Evolutionary conservation across 2,113 vertebrate species (phyloP).

Genomic region (Phocoena sinus): DNA sequence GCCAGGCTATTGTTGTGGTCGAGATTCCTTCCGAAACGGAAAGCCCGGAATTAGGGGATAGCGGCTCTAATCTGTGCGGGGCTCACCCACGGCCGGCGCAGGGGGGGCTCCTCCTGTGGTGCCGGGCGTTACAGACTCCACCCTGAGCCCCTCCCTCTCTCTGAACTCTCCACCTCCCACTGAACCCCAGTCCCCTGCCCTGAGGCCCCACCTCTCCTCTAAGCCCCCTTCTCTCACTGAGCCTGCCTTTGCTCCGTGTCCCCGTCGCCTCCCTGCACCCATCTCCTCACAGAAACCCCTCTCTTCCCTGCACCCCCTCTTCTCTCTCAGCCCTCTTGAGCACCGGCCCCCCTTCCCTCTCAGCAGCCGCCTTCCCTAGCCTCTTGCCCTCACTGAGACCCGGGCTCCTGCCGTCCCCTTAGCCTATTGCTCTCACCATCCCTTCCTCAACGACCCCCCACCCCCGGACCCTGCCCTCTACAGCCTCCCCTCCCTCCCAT

Average conservation of each 20-base stretch:
- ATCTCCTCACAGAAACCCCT: not conserved
- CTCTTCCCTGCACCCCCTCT: not conserved
- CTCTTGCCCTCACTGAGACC: not conserved
- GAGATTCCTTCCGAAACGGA: conserved; percentile 63
- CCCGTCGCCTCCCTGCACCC: not conserved
- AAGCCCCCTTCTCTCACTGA: not conserved
- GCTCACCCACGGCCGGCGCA: not conserved
- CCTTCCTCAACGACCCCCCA: not conserved
- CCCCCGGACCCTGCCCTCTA: not conserved
- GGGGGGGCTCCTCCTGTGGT: not conserved
- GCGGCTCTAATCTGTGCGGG: not conserved
- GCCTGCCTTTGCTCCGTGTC: not conserved
- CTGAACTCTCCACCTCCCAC: too few species aligned
- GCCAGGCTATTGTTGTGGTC: conserved; percentile 61
- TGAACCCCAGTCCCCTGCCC: not conserved
- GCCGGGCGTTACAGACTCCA: not conserved
- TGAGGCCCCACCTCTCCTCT: not conserved
- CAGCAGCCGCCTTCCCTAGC: not conserved
- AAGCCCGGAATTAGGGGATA: conserved; percentile 11
- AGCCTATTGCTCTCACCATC: not conserved
- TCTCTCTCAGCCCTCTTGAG: not conserved
- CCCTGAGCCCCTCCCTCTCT: not conserved
- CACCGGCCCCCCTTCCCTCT: not conserved
- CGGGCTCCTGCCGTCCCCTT: not conserved
- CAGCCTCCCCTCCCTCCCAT: not conserved